Evolutionary conservation across 1,140 invertebrate species (phyloP).

Genomic region (Eubasilissa regina): DNA sequence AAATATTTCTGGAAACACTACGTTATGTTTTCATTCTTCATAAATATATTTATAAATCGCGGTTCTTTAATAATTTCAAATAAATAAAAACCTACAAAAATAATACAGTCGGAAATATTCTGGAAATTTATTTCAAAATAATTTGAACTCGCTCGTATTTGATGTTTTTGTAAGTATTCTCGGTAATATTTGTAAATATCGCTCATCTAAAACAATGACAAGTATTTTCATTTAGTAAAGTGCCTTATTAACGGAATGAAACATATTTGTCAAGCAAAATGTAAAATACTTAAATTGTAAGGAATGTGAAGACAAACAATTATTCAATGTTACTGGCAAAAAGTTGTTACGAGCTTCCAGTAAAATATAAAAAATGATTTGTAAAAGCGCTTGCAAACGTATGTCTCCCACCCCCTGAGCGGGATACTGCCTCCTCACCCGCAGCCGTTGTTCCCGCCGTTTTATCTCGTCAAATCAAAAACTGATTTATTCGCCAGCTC

Average conservation of each 20-base stretch:
- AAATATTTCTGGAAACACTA: no score
- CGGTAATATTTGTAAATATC: slow-evolving; percentile 12
- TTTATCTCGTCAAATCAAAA: slow-evolving; percentile 43
- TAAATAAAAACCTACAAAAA: no score
- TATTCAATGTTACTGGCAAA: background rate
- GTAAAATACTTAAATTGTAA: background rate
- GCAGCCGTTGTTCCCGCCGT: slow-evolving; percentile 27
- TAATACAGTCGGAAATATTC: background rate
- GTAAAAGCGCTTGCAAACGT: background rate
- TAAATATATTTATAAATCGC: no score
- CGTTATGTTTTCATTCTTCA: no score
- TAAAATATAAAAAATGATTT: slow-evolving; percentile 22
- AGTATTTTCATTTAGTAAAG: slow-evolving; percentile 12
- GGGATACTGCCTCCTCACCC: background rate
- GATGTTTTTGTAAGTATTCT: background rate
- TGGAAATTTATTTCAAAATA: no score
- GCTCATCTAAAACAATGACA: slow-evolving; percentile 1
- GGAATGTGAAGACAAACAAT: no score
- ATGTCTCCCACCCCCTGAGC: background rate
- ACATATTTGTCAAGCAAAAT: background rate
- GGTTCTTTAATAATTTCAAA: no score
- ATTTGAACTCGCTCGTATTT: background rate
- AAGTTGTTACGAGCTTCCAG: background rate
- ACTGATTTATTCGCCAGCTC: slow-evolving; percentile 30
- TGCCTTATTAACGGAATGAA: background rate